A percentile compares a stretch with the other conserved stretches of the same genome.
Evolutionary conservation across 2,797 vertebrate species (phyloP).

Genomic region (Calcarius lapponicus): DNA sequence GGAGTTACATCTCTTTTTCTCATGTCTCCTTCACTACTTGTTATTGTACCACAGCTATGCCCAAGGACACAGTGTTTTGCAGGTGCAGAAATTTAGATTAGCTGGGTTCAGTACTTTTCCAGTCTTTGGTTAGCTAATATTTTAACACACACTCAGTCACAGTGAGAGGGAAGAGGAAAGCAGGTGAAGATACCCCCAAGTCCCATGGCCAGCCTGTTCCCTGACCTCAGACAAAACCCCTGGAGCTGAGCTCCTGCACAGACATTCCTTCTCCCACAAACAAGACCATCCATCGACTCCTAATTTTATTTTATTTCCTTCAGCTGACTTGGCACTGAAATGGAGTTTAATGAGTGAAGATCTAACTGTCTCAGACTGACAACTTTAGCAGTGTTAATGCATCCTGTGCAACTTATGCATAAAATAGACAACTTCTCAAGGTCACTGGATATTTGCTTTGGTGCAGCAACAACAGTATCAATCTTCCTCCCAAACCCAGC

Average conservation of each 20-base stretch:
- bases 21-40: too few species aligned
- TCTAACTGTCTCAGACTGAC: slow-evolving; percentile 51
- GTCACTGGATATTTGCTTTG: slow-evolving; percentile 42
- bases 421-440: slow-evolving; percentile 38
- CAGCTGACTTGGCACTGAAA: slow-evolving; percentile 7
- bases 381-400: slow-evolving; percentile 22
- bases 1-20: too few species aligned
- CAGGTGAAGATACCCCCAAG: neutral
- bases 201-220: neutral
- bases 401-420: neutral
- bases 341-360: slow-evolving; percentile 43
- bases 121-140: too few species aligned
- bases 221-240: neutral
- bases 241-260: neutral
- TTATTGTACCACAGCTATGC: too few species aligned
- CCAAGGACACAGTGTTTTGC: too few species aligned
- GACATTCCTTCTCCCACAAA: neutral
- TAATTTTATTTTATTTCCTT: slow-evolving; percentile 8
- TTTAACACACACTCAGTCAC: neutral
- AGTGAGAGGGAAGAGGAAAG: neutral
- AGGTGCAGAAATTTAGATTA: too few species aligned
- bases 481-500: neutral
- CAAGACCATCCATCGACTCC: neutral
- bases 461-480: neutral
- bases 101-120: too few species aligned